These are phyloP conservation scores for Germaria angustata DNA, from an alignment of 2,888 invertebrate species.

Conservation along the genomic window DNA sequence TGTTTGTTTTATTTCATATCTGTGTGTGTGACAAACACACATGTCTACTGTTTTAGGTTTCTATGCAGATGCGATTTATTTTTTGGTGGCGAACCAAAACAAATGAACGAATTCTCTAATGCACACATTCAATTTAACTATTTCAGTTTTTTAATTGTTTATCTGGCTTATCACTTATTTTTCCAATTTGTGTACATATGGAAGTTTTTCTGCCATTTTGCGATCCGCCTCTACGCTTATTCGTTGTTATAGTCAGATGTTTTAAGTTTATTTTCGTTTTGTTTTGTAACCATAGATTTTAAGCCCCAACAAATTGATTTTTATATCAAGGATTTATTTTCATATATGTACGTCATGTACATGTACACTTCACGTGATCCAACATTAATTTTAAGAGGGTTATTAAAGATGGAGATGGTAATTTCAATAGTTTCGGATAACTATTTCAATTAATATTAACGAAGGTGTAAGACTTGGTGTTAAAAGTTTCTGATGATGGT, in stretches of 20 bases:
- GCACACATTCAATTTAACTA: constrained; percentile 26
- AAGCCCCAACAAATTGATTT: constrained; percentile 42
- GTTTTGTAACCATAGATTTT: constrained; percentile 35
- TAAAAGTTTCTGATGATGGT: no score
- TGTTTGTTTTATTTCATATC: constrained; percentile 19
- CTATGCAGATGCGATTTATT: constrained; percentile 23
- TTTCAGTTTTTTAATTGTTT: constrained; percentile 41
- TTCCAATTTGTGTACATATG: not conserved
- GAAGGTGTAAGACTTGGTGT: no score
- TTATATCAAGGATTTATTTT: not conserved
- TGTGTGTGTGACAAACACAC: no score
- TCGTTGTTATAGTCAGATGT: not conserved
- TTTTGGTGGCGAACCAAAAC: not conserved
- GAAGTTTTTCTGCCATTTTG: not conserved
- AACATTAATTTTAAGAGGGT: no score
- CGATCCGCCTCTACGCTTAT: not conserved
- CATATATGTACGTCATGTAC: not conserved
- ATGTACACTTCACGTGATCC: no score
- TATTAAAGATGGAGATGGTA: no score
- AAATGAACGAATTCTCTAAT: constrained; percentile 17
- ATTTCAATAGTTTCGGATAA: no score
- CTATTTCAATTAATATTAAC: no score
- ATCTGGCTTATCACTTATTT: constrained; percentile 37
- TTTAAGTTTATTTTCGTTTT: not conserved
- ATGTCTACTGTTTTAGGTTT: constrained; percentile 9